Base-by-base conservation (phyloP, 2,113 vertebrate species). In the Uria lomvia region DNA sequence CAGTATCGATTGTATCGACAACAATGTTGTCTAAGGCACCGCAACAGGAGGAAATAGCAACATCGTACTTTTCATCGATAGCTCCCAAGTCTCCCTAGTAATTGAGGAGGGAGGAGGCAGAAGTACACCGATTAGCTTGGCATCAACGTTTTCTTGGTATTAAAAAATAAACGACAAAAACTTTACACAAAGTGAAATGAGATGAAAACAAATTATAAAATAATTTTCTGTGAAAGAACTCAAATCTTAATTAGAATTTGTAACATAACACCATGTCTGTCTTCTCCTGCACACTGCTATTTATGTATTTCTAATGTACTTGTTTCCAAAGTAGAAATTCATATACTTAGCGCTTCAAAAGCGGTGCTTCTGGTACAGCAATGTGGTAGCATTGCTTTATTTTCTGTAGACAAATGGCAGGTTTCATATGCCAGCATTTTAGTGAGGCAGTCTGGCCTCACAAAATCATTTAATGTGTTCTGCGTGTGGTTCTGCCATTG, bases 1-100 rank as follows among this genome's bases (percentile, higher is more conserved):
- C 99, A 3, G 99, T 99, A 95, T 99, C 98, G 22, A 99, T 99
- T 30, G 99, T 99, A 92, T 99, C 99, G 36, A 99, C 99, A n/a
- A 99, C 96, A 18, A 99, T 99, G 97, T 99, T 97, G 96, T 99
- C 99, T 71, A 99, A 92, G n/a, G 99, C 98, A 16, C 98, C 98
- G 82, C 99, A 99, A 19, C 98, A 98, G 0, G 99, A 99, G 9
- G 99, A 99, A 88, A 99, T 98, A 63, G 99, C 99, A 75, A 99
- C 97, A 13, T 99, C 99, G 0, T 99, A 99, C 83, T 99, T 99
- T 81, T 99, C 99, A 89, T 98, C 97, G n/a, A 99, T 99, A 62
- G 99, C 99, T 94, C 99, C 99, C 56, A 99, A 97, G 91, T 99
- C 99, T 40, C 99, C 99, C 99, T 99, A 65, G 27, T 40, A 23